phyloP scores from a whole-genome alignment of 2,888 invertebrate genomes.

The Mamestra brassicae region DNA sequence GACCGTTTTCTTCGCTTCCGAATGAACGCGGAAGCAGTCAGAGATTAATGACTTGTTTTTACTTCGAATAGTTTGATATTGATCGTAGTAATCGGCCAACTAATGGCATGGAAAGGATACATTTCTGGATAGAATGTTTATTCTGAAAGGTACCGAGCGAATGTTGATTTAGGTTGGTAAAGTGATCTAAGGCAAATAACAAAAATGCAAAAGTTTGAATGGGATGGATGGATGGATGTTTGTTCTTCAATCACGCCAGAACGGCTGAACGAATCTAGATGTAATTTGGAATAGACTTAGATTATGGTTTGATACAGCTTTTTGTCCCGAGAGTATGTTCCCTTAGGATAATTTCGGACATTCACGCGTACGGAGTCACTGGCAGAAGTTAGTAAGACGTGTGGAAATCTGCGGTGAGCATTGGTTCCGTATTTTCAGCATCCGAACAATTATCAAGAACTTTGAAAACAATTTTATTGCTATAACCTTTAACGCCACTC shows the following conservation, averaged over 20 bases:
- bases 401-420: too few species aligned
- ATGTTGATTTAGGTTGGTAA: neutral
- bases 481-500: neutral
- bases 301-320: too few species aligned
- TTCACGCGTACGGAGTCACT: too few species aligned
- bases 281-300: too few species aligned
- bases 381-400: too few species aligned
- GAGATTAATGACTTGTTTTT: constrained; percentile 52
- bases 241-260: too few species aligned
- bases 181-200: neutral
- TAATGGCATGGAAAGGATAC: neutral
- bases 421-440: neutral
- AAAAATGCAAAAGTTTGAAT: too few species aligned
- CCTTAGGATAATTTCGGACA: too few species aligned
- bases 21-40: constrained; percentile 36
- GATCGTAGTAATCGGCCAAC: constrained; percentile 22
- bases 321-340: too few species aligned
- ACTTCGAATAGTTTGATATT: constrained; percentile 25
- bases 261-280: too few species aligned
- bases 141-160: neutral
- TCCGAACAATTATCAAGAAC: neutral
- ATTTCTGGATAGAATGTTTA: neutral
- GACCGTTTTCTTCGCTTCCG: constrained; percentile 19
- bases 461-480: neutral
- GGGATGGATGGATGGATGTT: too few species aligned